Base-by-base conservation (phyloP, 2,888 invertebrate species). In the Hoplodrina blanda region DNA sequence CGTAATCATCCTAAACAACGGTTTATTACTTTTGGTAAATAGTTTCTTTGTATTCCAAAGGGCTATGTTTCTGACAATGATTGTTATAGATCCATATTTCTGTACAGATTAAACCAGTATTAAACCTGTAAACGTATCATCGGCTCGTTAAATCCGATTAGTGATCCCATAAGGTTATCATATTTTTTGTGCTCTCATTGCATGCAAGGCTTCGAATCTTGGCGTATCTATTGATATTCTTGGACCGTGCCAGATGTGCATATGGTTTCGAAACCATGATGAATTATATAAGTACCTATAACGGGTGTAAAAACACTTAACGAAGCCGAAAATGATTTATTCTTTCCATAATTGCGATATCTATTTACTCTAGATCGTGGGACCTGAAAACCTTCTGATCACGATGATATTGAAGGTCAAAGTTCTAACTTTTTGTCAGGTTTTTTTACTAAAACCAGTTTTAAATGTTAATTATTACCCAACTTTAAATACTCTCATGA, bases 71-170 rank as follows among this genome's bases (percentile, higher is more conserved):
- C 46, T 61, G 56, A 64, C 60, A 61, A 71, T 57, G 53, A 61
- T 64, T 53, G 50, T 62, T 70, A n/a, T n/a, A 41, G 25, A 68
- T 19, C 0, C 44, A 69, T 78, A 68, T 63, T 19, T 65, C 19
- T 46, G 46, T 52, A 55, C 46, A 68, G 17, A 55, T 76, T 60
- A 62, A 56, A 67, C 15, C 59, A 56, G 20, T 62, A 74, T 63
- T 60, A 74, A 63, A 75, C 46, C 10, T 64, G 55, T 79, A 79
- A 79, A 76, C 37, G 60, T 69, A 69, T 72, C 63, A 57, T 67
- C 69, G 62, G 63, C 69, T 71, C 78, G 53, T 71, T 73, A 70
- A 66, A 70, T 75, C 67, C 66, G 66, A 81, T 81, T 64, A 78
- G 66, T 54, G 52, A 66, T 68, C 56, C 68, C 73, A 66, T 80